Evolutionary conservation across 2,797 vertebrate genomes (phyloP).

Genomic region (Alectoris magna): DNA sequence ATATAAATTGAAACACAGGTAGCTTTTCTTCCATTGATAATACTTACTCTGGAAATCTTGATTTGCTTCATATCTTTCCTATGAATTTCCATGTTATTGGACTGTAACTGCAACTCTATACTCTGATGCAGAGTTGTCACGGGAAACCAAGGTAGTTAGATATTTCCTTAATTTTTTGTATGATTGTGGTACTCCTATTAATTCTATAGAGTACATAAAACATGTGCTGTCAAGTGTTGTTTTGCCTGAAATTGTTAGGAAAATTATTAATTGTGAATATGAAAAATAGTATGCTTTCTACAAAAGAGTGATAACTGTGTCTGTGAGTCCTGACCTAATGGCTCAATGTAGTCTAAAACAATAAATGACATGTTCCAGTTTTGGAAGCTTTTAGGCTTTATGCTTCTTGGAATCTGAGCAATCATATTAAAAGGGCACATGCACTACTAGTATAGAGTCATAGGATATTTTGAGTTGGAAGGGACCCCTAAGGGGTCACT

Average conservation of each 20-base stretch:
- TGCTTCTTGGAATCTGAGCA: accelerated
- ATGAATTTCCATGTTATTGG: background rate
- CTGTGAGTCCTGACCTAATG: background rate
- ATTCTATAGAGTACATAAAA: background rate
- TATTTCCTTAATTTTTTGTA: background rate
- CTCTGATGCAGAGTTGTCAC: background rate
- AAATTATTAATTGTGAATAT: background rate
- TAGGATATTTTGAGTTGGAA: too few species aligned
- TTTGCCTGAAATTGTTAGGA: background rate
- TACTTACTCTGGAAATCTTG: background rate
- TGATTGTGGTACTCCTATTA: background rate
- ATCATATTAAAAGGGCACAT: background rate
- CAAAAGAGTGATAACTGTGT: background rate
- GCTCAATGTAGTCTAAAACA: background rate
- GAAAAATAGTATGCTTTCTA: background rate
- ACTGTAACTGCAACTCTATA: background rate
- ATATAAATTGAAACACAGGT: accelerated
- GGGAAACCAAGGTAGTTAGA: background rate
- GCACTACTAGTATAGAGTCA: background rate
- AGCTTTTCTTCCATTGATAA: background rate
- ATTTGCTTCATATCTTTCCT: background rate
- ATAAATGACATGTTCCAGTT: background rate
- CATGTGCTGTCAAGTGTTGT: background rate
- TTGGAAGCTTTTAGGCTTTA: background rate
- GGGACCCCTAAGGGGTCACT: too few species aligned